phyloP scores from a whole-genome alignment of 2,797 vertebrate species.

The Microctenopoma lineatum region DNA sequence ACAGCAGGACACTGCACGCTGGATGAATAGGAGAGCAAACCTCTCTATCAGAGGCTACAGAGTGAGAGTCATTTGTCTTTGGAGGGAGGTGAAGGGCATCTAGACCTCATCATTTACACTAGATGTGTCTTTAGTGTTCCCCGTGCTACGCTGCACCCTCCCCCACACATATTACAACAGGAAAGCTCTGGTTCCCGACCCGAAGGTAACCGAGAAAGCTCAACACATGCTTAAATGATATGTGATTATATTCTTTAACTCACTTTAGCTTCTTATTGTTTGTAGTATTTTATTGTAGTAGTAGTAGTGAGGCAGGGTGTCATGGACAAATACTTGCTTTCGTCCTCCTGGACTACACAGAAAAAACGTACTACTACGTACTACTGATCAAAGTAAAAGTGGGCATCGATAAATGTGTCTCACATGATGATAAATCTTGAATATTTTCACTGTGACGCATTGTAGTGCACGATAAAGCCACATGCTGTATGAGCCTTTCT shows the following conservation, averaged over 20 bases:
- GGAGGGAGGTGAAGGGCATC: slow-evolving; percentile 58
- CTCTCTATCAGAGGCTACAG: slow-evolving; percentile 49
- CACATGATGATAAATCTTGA: too few relatives aligned
- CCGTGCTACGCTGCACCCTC: not conserved
- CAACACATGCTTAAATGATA: not conserved
- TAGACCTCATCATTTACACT: slow-evolving; percentile 51
- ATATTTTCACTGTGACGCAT: too few relatives aligned
- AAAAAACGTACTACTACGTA: too few relatives aligned
- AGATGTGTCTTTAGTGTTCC: slow-evolving; percentile 18
- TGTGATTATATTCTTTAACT: not conserved
- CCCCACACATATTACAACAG: not conserved
- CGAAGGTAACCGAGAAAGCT: not conserved
- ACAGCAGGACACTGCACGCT: slow-evolving; percentile 12
- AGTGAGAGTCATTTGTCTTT: slow-evolving; percentile 53
- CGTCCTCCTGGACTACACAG: too few relatives aligned
- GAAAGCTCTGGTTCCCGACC: not conserved
- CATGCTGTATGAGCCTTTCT: not conserved
- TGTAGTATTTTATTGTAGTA: not conserved
- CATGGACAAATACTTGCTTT: not conserved
- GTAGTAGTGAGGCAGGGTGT: not conserved
- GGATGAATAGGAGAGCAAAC: slow-evolving; percentile 45
- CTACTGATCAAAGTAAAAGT: too few relatives aligned
- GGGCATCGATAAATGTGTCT: too few relatives aligned
- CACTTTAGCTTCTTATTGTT: not conserved
- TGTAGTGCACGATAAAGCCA: too few relatives aligned